Evolutionary conservation across 2,113 vertebrate genomes (phyloP).

Genomic region (Aythya baeri): DNA sequence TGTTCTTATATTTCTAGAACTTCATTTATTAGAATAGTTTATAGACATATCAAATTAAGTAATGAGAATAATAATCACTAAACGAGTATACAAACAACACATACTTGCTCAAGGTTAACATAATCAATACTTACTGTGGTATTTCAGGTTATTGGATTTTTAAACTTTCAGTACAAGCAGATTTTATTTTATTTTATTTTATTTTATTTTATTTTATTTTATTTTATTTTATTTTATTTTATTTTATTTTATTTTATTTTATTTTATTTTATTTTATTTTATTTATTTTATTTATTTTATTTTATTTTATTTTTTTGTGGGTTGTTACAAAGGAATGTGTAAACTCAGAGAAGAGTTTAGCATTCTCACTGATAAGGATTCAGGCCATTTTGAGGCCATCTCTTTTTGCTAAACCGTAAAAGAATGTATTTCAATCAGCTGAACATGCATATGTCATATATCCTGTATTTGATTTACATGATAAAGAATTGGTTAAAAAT

Average conservation of each 20-base stretch:
- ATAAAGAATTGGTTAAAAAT: not conserved
- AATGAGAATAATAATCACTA: not conserved
- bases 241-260: no score
- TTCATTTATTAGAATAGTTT: not conserved
- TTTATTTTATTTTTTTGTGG: not conserved
- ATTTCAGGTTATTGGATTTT: not conserved
- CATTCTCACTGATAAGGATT: not conserved
- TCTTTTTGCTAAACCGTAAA: not conserved
- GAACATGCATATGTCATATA: not conserved
- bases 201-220: no score
- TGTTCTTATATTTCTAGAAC: not conserved
- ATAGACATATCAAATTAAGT: not conserved
- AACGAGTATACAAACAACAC: not conserved
- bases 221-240: no score
- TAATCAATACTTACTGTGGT: not conserved
- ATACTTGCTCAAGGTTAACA: not conserved
- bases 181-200: not conserved
- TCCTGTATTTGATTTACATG: not conserved
- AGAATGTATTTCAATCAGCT: not conserved
- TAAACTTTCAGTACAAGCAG: not conserved
- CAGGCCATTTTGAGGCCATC: not conserved
- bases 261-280: no score
- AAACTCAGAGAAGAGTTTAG: not conserved
- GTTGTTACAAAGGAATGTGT: not conserved
- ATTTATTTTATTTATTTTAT: not conserved